Conservation (phyloP, 2,113 vertebrate species). For the Neogale vison region DNA sequence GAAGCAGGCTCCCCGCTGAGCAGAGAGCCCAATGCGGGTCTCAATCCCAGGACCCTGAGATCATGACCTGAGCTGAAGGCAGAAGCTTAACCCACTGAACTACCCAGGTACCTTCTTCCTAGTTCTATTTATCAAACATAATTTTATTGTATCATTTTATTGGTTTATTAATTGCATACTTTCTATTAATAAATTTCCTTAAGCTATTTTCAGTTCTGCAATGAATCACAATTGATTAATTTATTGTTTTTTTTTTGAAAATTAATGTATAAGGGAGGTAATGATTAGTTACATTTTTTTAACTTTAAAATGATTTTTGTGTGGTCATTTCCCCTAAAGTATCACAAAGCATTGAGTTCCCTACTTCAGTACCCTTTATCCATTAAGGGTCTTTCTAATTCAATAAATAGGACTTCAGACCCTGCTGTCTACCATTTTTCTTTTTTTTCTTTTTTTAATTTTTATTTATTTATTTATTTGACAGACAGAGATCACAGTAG, state of each 20-base stretch:
- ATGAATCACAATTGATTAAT: not conserved
- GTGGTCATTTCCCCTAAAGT: not conserved
- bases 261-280: not conserved
- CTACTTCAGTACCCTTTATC: slow-evolving; percentile 88
- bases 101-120: not conserved
- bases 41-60: no score
- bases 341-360: not conserved
- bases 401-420: slow-evolving; percentile 92
- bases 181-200: not conserved
- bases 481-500: no score
- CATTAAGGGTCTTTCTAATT: slow-evolving; percentile 93
- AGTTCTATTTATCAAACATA: not conserved
- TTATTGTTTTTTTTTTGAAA: not conserved
- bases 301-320: not conserved
- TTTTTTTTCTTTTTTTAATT: no score
- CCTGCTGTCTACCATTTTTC: not conserved
- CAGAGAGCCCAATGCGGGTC: rapidly evolving
- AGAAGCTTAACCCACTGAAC: no score
- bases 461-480: no score
- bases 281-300: not conserved
- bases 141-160: not conserved
- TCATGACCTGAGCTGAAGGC: no score
- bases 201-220: not conserved
- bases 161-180: not conserved
- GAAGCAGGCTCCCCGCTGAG: no score